Evolutionary conservation across 2,797 vertebrate species (phyloP), one percentile per base, ranked within the genome.

Genomic region (Paguma larvata): DNA sequence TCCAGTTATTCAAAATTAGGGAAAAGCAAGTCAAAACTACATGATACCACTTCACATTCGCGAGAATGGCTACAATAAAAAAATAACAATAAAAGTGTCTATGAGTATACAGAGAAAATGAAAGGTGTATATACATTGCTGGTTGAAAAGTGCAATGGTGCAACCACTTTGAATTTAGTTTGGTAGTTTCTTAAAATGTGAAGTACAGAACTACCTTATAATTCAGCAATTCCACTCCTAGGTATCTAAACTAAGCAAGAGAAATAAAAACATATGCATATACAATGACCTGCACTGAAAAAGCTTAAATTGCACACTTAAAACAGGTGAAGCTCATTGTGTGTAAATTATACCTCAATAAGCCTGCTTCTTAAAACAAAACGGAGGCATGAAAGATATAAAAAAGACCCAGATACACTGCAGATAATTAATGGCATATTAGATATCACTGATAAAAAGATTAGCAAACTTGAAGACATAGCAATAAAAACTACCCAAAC

Each of bases 121-220:
- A 63, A 88, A 85, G 5, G 46, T 11, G 75, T 34, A 59, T 34
- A 59, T 23, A n/a, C 11, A 41, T 51, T 80, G 6, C 63, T 65
- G 32, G 14, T 67, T 73, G 87, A 46, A 67, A 38, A 27, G 8
- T 2, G 79, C 41, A 85, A 67, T 41, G 14, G 32, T 51, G 14
- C 11, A 84, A 48, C 5, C 56, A 80, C 30, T 92, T 79, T 25
- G 11, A 75, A 89, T 83, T 68, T 68, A 83, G 87, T 48, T 51
- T 63, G 32, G 23, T 80, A 46, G 16, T 96, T 90, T 68, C 63
- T 85, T 94, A 82, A 92, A 86, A 65, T 41, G 41, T 84, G 23
- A 78, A 90, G 25, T 25, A 46, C 6, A 51, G 63, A 70, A 65
- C 94, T 77, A 91, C 10, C 6, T 56, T 94, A 19, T 34, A 85